A percentile compares a stretch with the other conserved stretches of the same genome.
phyloP scores from a whole-genome alignment of 2,113 vertebrate genomes.

The Tragulus kanchil region DNA sequence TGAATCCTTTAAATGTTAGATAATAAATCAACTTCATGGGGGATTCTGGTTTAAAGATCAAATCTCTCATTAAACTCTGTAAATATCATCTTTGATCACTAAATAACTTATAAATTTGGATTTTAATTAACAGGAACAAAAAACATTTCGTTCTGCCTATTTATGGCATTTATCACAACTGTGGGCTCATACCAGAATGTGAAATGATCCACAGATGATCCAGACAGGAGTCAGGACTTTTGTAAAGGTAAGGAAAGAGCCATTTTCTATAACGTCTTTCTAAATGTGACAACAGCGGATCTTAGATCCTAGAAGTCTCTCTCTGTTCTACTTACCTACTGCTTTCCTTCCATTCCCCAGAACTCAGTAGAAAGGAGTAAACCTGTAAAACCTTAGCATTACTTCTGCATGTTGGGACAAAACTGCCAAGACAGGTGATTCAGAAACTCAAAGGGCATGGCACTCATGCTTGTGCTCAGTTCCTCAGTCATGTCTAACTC shows the following conservation, averaged over 20 bases:
- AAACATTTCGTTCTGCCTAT: not conserved
- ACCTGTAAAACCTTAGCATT: not conserved
- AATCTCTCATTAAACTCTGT: constrained; percentile 51
- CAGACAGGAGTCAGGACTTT: not conserved
- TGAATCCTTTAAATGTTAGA: not conserved
- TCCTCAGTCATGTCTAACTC: accelerated
- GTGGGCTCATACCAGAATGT: not conserved
- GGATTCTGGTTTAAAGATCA: not conserved
- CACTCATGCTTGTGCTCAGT: not conserved
- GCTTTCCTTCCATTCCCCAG: not conserved
- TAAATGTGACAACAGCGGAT: not conserved
- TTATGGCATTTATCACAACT: not conserved
- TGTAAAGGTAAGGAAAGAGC: not conserved
- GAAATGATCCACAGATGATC: not conserved
- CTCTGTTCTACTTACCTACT: not conserved
- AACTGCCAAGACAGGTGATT: not conserved
- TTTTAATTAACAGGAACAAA: constrained; percentile 65
- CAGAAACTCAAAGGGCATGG: constrained; percentile 38
- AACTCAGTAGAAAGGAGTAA: not conserved
- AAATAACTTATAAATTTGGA: constrained; percentile 61
- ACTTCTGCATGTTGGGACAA: not conserved
- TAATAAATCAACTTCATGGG: constrained; percentile 65
- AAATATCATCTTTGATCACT: constrained; percentile 64
- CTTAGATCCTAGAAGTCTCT: not conserved
- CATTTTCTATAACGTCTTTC: not conserved